Base-by-base conservation (phyloP, 2,888 invertebrate genomes). In the Cheilosia soror region DNA sequence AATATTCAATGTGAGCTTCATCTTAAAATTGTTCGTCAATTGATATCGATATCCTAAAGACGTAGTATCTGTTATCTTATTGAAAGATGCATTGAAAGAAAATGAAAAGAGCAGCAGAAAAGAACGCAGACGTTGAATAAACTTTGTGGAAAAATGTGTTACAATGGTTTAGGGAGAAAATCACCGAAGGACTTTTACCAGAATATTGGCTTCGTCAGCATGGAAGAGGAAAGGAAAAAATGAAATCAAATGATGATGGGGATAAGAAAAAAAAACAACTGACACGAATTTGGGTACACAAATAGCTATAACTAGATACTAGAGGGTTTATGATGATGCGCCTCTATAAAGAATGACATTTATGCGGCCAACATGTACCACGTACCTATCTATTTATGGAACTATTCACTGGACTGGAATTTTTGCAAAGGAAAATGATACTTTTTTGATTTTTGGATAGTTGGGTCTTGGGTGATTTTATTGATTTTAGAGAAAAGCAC, bases 121-220 rank as follows among this genome's bases (percentile, higher is more conserved):
- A 6, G 11, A n/a, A 15, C 25, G 40, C 42, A 49, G 40, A 37
- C 31, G 25, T 11, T 20, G 55, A 69, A 53, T 42, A 58, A 63
- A 57, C n/a, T 65, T 68, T 63, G 55, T 55, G 44, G 60, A 55
- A 65, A 60, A 25, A 6, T 5, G n/a, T 69, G 68, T 75, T 63
- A 57, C 63, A 62, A 49, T 75, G 40, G 51, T 37, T 25, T 4
- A 27, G 29, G 7, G 15, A 2, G 27, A 29, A 25, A 27, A 42
- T 53, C 40, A 65, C 31, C 55, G 53, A 71, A 82, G 51, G 63
- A 49, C 37, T 60, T 53, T 60, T 65, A 51, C 37, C 49, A 62
- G 25, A 44, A 55, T 68, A 73, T 78, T 83, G 60, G 68, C 62
- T 68, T 57, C 57, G 66, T 68, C 62, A 80, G 47, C 27, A 27